These are phyloP conservation scores for Pseudanteris insignis DNA, from an alignment of 2,888 invertebrate genomes.

Conservation along the genomic window DNA sequence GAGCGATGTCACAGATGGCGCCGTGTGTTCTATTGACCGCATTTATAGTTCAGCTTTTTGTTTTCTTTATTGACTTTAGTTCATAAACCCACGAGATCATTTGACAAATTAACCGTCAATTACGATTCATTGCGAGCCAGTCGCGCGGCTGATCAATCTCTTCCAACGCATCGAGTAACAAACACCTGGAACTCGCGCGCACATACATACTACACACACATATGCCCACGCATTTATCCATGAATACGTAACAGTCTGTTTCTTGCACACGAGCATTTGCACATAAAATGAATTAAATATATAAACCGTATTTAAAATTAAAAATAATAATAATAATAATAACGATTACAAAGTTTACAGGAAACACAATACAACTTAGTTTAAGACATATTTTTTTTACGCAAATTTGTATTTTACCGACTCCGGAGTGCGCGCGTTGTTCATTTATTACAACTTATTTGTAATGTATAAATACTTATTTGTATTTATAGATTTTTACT, in stretches of 20 bases:
- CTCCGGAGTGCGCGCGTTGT: constrained; percentile 28
- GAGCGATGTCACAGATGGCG: constrained; percentile 19
- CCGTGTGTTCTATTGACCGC: constrained; percentile 31
- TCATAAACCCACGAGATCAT: too few species aligned
- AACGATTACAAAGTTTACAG: too few species aligned
- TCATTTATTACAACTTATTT: constrained; percentile 29
- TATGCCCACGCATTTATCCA: background rate
- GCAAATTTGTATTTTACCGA: constrained; percentile 33
- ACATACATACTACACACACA: constrained; percentile 7
- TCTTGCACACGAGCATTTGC: too few species aligned
- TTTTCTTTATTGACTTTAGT: too few species aligned
- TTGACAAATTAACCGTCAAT: constrained; percentile 22
- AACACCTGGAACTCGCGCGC: constrained; percentile 25
- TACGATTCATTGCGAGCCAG: constrained; percentile 18
- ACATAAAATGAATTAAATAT: too few species aligned
- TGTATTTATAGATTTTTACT: constrained; percentile 28
- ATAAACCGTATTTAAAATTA: too few species aligned
- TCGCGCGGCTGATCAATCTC: constrained; percentile 26
- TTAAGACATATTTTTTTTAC: constrained; percentile 40
- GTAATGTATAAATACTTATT: too few species aligned
- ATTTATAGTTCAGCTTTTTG: constrained; percentile 19
- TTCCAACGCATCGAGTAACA: constrained; percentile 31
- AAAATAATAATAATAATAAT: too few species aligned
- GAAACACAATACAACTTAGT: constrained; percentile 28
- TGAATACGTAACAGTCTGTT: background rate